A percentile compares a stretch with the other conserved stretches of the same genome.
Evolutionary conservation across 2,888 invertebrate species (phyloP).

Genomic region (Pseudococcus longispinus): DNA sequence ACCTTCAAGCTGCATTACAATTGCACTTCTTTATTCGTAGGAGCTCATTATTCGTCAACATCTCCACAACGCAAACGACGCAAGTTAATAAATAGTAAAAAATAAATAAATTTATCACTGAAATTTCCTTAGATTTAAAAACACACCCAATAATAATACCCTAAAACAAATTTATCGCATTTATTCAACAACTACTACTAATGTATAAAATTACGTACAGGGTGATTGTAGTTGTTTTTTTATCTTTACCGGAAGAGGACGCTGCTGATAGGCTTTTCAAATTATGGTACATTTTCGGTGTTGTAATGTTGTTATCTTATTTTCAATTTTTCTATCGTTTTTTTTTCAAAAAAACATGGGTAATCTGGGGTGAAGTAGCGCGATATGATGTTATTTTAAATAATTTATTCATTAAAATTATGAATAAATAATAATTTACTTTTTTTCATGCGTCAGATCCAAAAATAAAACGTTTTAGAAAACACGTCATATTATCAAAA

Average conservation of each 20-base stretch:
- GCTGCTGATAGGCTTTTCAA: not conserved
- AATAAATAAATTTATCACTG: not conserved
- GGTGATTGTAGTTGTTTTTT: constrained; percentile 16
- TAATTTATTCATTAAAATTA: too few relatives aligned
- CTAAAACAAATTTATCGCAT: constrained; percentile 42
- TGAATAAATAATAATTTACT: too few relatives aligned
- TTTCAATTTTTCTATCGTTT: not conserved
- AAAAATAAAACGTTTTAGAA: too few relatives aligned
- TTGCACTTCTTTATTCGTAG: not conserved
- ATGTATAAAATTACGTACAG: not conserved
- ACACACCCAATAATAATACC: constrained; percentile 33
- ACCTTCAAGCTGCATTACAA: constrained; percentile 10
- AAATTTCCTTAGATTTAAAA: not conserved
- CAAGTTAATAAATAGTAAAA: not conserved
- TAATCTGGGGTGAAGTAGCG: not conserved
- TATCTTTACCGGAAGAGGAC: constrained; percentile 36
- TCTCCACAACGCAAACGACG: not conserved
- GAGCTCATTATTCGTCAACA: not conserved
- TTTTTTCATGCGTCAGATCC: too few relatives aligned
- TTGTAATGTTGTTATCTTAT: not conserved
- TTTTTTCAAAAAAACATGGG: not conserved
- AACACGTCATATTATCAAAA: too few relatives aligned
- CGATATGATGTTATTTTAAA: too few relatives aligned
- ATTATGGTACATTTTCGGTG: not conserved
- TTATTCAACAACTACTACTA: not conserved